Base-by-base conservation (phyloP, 2,888 invertebrate species). In the Drepanosiphum platanoidis region DNA sequence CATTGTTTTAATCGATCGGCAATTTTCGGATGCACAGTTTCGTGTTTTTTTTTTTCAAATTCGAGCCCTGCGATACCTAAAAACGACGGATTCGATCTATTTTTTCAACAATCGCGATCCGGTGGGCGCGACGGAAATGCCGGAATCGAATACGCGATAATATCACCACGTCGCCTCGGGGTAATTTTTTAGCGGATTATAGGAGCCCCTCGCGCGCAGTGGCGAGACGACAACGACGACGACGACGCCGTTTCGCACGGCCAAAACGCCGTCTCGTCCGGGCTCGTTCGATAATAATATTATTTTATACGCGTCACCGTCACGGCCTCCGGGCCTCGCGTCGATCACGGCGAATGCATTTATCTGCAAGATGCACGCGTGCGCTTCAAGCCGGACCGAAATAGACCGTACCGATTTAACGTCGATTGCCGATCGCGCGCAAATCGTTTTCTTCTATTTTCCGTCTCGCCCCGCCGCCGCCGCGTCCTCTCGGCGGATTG, bases 381-480 rank as follows among this genome's bases (percentile, higher is more conserved):
- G 66, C 36, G 34, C 36, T 36, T 46, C 46, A 27, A 72, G 61
- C 39, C 4, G 27, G 72, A 84, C 83, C 83, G 30, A 84, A 84
- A 84, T 84, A 84, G 83, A 84, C 61, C 42, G 83, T 84, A 84
- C 83, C 75, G 75, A 75, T 77, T 75, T 75, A 75, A 84, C 46
- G 75, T 36, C 75, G 36, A 84, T 84, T 66, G 30, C 36, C 83
- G 83, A 84, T 84, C 46, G 83, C 72, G 52, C 68, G 15, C 46
- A 30, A n/a, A 68, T 68, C 66, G 15, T 68, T 78, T 34, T 13
- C 13, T 36, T 34, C 58, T 70, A 36, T 71, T 61, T n/a, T 81
- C 71, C 52, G 18, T 39, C 36, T 81, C 30, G 11, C 27, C 22
- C 34, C 30, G 18, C 36, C 32, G n/a, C n/a, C 61, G 4, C 27